Evolutionary conservation across 2,797 vertebrate genomes (phyloP).

Genomic region (Streptopelia turtur): DNA sequence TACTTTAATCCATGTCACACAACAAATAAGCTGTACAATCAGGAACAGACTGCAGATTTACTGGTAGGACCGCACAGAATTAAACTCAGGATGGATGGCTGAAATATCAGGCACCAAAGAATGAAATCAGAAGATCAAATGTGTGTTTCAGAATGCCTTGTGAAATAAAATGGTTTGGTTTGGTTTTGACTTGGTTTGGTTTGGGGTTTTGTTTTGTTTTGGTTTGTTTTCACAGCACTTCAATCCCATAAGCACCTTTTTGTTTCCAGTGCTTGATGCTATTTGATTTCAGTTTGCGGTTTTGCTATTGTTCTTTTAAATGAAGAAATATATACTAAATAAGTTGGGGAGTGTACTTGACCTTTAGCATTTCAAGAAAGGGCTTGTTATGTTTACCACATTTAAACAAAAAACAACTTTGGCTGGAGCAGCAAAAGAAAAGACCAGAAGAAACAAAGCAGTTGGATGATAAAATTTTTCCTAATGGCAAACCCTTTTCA

Average conservation of each 20-base stretch:
- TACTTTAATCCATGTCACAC: background rate
- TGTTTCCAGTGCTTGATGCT: background rate
- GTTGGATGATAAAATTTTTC: background rate
- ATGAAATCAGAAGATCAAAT: background rate
- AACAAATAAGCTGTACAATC: background rate
- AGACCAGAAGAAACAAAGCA: background rate
- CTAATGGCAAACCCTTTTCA: background rate
- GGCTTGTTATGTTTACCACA: background rate
- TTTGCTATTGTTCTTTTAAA: slow-evolving; percentile 9
- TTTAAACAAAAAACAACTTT: slow-evolving; percentile 5
- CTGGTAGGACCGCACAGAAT: background rate
- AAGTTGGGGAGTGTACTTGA: slow-evolving; percentile 12
- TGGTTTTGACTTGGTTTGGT: too few relatives aligned
- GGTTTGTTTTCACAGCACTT: background rate
- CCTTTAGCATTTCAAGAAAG: background rate
- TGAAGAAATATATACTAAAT: background rate
- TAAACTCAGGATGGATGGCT: background rate
- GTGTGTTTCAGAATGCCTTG: background rate
- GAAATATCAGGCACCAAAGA: background rate
- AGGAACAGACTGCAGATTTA: background rate
- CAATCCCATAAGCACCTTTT: background rate
- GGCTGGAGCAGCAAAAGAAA: background rate
- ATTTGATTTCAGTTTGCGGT: slow-evolving; percentile 5
- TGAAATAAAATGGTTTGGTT: background rate
- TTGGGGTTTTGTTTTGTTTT: too few relatives aligned